A percentile compares a stretch with the other conserved stretches of the same genome.
Evolutionary conservation across 2,888 invertebrate genomes (phyloP).

Genomic region (Hetaerina titia): DNA sequence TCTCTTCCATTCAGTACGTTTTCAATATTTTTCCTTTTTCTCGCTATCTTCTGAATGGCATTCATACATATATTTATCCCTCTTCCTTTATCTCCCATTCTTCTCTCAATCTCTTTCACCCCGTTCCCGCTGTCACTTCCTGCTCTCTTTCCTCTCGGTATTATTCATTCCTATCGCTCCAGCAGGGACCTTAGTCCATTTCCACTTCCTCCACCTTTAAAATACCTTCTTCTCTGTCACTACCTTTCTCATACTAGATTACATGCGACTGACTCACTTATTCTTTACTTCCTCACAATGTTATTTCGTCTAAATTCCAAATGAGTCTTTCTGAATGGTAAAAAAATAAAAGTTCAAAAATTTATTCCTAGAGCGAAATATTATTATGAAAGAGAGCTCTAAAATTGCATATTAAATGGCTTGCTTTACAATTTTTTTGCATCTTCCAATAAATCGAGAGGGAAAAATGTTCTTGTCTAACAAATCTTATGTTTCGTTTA

Average conservation of each 20-base stretch:
- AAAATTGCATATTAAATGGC: no score
- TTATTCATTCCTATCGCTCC: slow-evolving; percentile 31
- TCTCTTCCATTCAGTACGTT: background rate
- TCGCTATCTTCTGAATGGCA: background rate
- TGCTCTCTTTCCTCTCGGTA: background rate
- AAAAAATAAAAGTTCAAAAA: no score
- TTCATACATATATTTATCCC: background rate
- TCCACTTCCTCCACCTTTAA: background rate
- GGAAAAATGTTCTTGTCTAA: no score
- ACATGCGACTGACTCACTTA: background rate
- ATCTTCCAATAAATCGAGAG: no score
- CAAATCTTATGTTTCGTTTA: no score
- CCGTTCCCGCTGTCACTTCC: background rate
- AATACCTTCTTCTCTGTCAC: background rate
- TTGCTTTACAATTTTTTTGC: no score
- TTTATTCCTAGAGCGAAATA: no score
- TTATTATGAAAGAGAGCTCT: no score
- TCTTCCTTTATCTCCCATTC: background rate
- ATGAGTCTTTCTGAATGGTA: no score
- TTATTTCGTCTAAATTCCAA: no score
- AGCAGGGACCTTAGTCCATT: background rate
- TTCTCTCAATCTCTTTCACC: background rate
- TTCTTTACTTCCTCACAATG: background rate
- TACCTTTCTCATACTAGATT: background rate
- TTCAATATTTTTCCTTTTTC: background rate